Evolutionary conservation across 2,888 invertebrate genomes (phyloP).

Genomic region (Dendrolimus pini): DNA sequence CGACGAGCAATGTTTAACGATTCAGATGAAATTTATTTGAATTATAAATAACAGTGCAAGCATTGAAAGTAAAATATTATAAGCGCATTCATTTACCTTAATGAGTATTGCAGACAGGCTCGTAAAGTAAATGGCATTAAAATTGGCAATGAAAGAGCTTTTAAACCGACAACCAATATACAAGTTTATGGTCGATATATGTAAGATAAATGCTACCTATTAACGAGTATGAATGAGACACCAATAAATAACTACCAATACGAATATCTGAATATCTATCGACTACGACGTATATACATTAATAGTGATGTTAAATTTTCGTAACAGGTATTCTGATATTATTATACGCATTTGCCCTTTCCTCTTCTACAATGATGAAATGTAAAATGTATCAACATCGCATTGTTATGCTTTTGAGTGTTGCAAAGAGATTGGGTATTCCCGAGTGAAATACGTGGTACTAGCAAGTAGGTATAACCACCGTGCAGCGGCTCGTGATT

Average conservation of each 20-base stretch:
- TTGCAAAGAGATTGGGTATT: no score
- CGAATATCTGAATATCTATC: no score
- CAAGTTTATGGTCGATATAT: background rate
- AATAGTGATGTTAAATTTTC: no score
- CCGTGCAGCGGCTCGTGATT: constrained; percentile 52
- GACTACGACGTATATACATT: no score
- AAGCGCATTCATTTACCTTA: background rate
- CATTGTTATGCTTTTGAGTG: no score
- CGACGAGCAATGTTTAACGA: constrained; percentile 18
- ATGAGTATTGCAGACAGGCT: background rate
- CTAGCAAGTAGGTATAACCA: constrained; percentile 10
- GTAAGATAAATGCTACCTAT: background rate
- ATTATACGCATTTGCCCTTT: no score
- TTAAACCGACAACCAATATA: background rate
- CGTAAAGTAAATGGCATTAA: background rate
- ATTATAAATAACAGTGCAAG: constrained; percentile 7
- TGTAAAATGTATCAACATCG: no score
- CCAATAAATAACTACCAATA: no score
- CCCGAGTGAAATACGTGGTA: background rate
- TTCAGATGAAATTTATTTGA: constrained; percentile 16
- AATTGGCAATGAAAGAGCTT: background rate
- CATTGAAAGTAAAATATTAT: constrained; percentile 1
- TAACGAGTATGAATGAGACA: background rate
- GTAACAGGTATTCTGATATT: no score
- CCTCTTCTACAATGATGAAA: no score